phyloP scores from a whole-genome alignment of 2,888 invertebrate species.

The Pseudolycoriella hygida region DNA sequence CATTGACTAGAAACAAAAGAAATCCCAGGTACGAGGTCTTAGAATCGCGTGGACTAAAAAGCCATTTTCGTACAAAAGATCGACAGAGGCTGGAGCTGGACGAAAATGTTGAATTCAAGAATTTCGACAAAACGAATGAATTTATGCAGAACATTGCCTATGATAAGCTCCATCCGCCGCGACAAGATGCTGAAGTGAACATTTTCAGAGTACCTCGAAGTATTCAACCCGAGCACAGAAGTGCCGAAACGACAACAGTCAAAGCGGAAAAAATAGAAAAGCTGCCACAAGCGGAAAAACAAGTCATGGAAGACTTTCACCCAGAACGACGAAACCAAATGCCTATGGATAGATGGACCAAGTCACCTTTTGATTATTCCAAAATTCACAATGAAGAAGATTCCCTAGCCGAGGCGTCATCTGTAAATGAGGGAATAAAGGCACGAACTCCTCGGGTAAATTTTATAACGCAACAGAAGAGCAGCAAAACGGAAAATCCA shows the following conservation, averaged over 20 bases:
- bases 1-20: constrained; percentile 19
- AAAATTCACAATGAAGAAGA: constrained; percentile 21
- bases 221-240: constrained; percentile 13
- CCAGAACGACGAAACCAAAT: constrained; percentile 40
- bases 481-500: constrained; percentile 9
- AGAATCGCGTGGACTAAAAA: constrained; percentile 13
- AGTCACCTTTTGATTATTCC: constrained; percentile 31
- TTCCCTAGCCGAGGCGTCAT: constrained; percentile 33
- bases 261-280: constrained; percentile 30
- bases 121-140: background rate
- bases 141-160: background rate
- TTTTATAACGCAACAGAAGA: constrained; percentile 44
- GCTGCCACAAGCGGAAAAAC: constrained; percentile 17
- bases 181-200: constrained; percentile 19
- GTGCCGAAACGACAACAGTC: background rate
- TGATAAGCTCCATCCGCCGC: constrained; percentile 22
- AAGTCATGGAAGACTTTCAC: constrained; percentile 14
- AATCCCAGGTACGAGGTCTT: constrained; percentile 8
- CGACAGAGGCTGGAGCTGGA: background rate
- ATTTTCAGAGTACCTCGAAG: constrained; percentile 12
- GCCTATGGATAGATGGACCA: constrained; percentile 42
- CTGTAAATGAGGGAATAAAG: constrained; percentile 35
- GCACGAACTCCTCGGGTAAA: constrained; percentile 45
- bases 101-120: background rate
- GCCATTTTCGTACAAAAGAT: constrained; percentile 12